phyloP scores from a whole-genome alignment of 2,113 vertebrate genomes.

The Grallaria varia region DNA sequence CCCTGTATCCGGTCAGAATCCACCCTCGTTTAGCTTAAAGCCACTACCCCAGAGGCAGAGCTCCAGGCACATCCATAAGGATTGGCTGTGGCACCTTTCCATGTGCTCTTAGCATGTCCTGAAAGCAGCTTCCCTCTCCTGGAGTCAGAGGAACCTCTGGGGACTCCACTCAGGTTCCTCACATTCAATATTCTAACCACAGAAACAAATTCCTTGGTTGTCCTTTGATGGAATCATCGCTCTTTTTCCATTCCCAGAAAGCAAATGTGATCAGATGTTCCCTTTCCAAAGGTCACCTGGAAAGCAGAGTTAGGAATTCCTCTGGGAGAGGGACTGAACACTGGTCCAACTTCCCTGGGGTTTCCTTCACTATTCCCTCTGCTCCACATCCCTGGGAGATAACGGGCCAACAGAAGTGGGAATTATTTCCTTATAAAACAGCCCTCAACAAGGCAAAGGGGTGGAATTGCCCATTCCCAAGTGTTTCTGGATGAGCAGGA shows the following conservation, averaged over 20 bases:
- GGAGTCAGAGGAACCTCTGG: not conserved
- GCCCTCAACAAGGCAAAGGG: not conserved
- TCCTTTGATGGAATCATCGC: not conserved
- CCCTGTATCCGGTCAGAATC: not conserved
- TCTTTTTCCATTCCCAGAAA: not conserved
- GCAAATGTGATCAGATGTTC: not conserved
- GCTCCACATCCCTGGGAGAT: not conserved
- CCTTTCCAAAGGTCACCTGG: not conserved
- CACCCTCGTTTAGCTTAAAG: too few relatives aligned
- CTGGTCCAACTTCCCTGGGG: fast-evolving
- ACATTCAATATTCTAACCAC: not conserved
- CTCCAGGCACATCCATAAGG: not conserved
- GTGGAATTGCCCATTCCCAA: not conserved
- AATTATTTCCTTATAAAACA: not conserved
- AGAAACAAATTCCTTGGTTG: not conserved
- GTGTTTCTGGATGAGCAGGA: not conserved
- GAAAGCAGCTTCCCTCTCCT: not conserved
- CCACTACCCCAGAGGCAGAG: not conserved
- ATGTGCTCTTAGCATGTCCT: not conserved
- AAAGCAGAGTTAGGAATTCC: not conserved
- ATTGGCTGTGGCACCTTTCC: not conserved
- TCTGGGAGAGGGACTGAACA: not conserved
- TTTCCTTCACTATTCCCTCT: not conserved
- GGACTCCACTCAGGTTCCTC: not conserved
- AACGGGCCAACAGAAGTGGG: not conserved